These are phyloP conservation scores for Acleris emargana DNA, from an alignment of 2,888 invertebrate species.

Conservation along the genomic window DNA sequence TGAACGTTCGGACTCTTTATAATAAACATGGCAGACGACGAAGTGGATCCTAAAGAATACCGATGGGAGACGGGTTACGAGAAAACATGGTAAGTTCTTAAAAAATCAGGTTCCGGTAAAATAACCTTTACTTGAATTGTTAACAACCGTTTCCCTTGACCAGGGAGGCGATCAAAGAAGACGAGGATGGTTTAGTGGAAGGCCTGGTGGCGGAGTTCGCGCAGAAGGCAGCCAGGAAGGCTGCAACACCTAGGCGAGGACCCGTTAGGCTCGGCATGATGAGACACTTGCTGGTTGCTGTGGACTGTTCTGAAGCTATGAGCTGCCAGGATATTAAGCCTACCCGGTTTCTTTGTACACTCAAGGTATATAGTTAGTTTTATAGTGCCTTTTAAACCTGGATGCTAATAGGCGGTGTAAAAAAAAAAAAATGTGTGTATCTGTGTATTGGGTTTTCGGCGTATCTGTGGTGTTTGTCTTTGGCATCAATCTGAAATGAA, in stretches of 20 bases:
- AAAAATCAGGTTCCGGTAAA: slow-evolving; percentile 12
- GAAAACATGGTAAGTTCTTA: slow-evolving; percentile 91
- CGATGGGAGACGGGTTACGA: slow-evolving; percentile 98
- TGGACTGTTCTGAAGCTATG: slow-evolving; percentile 98
- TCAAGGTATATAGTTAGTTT: slow-evolving; percentile 87
- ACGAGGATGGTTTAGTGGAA: slow-evolving; percentile 96
- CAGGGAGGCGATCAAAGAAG: slow-evolving; percentile 98
- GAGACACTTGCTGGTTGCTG: slow-evolving; percentile 95
- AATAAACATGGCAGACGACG: slow-evolving; percentile 88
- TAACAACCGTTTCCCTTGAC: not conserved
- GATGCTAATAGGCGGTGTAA: too few relatives aligned
- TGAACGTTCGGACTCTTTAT: not conserved
- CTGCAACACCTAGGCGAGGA: slow-evolving; percentile 87
- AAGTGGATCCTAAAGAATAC: slow-evolving; percentile 94
- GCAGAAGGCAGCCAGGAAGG: slow-evolving; percentile 93
- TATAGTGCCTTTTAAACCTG: not conserved
- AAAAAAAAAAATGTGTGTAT: too few relatives aligned
- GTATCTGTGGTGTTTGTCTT: too few relatives aligned
- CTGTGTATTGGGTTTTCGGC: too few relatives aligned
- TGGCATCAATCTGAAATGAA: too few relatives aligned
- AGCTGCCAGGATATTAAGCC: slow-evolving; percentile 97
- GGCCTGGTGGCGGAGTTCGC: slow-evolving; percentile 95
- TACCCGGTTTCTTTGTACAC: slow-evolving; percentile 92
- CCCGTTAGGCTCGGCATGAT: slow-evolving; percentile 98
- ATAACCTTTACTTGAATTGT: not conserved